Evolutionary conservation across 1,140 invertebrate species (phyloP).

Genomic region (Drosophila repleta): DNA sequence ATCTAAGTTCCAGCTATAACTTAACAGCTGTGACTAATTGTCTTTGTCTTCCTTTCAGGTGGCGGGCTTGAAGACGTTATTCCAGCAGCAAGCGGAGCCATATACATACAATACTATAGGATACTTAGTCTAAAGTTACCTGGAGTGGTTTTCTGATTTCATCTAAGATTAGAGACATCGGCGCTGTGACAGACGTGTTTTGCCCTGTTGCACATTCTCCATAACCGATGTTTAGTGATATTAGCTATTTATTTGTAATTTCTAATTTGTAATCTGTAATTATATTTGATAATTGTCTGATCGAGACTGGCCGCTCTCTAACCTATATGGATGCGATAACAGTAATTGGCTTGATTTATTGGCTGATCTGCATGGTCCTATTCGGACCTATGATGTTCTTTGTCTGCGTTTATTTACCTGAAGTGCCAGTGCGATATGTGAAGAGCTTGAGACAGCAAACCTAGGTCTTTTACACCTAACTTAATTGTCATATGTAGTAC

Average conservation of each 20-base stretch:
- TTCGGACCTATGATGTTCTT: conserved; percentile 78
- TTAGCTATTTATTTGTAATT: conserved; percentile 74
- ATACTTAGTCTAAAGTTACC: conserved; percentile 45
- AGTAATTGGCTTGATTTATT: conserved; percentile 64
- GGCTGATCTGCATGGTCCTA: conserved; percentile 70
- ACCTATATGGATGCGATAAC: conserved; percentile 69
- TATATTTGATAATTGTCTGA: conserved; percentile 41
- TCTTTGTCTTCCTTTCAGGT: conserved; percentile 47
- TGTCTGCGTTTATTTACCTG: conserved; percentile 76
- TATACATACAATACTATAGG: conserved; percentile 31
- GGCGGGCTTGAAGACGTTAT: conserved; percentile 60
- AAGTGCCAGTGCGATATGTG: conserved; percentile 75
- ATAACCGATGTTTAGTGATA: conserved; percentile 74
- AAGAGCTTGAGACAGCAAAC: conserved; percentile 69
- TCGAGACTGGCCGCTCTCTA: conserved; percentile 38
- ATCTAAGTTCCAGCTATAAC: too few species aligned
- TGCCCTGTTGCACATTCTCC: conserved; percentile 61
- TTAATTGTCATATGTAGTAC: conserved; percentile 29
- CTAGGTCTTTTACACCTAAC: conserved; percentile 26
- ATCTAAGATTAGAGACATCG: conserved; percentile 46
- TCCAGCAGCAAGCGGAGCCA: conserved; percentile 30
- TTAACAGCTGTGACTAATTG: not conserved
- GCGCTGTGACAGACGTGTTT: conserved; percentile 35
- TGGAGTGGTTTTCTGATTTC: conserved; percentile 25
- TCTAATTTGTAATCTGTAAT: conserved; percentile 14